These are phyloP conservation scores for Cerastis rubricosa DNA, from an alignment of 2,888 invertebrate genomes.

Conservation along the genomic window DNA sequence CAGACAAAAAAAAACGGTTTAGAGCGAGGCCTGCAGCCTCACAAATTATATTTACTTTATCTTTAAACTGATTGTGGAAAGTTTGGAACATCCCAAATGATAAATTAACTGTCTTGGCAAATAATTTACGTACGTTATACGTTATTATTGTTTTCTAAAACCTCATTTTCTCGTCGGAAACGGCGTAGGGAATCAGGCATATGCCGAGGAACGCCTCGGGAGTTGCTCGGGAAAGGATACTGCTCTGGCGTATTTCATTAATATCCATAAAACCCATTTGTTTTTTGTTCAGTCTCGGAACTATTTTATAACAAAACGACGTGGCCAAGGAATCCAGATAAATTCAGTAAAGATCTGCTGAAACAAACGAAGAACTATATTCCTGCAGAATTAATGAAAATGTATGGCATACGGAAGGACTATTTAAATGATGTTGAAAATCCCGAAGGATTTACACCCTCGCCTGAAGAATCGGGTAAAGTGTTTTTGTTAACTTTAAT, in stretches of 20 bases:
- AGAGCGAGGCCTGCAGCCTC: no score
- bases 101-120: no score
- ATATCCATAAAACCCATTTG: no score
- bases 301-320: constrained; percentile 46
- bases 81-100: no score
- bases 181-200: not conserved
- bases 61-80: no score
- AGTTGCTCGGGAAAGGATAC: no score
- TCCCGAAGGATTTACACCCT: constrained; percentile 62
- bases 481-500: not conserved
- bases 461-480: constrained; percentile 72
- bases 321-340: constrained; percentile 42
- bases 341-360: constrained; percentile 43
- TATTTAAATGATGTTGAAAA: constrained; percentile 60
- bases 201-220: no score
- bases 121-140: no score
- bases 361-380: constrained; percentile 42
- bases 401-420: constrained; percentile 58
- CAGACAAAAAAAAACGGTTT: no score
- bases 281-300: constrained; percentile 40
- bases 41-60: no score
- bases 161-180: not conserved
- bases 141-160: no score
- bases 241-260: no score
- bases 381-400: constrained; percentile 29